Conservation (phyloP, 2,797 vertebrate species). For the Bradypodion pumilum region DNA sequence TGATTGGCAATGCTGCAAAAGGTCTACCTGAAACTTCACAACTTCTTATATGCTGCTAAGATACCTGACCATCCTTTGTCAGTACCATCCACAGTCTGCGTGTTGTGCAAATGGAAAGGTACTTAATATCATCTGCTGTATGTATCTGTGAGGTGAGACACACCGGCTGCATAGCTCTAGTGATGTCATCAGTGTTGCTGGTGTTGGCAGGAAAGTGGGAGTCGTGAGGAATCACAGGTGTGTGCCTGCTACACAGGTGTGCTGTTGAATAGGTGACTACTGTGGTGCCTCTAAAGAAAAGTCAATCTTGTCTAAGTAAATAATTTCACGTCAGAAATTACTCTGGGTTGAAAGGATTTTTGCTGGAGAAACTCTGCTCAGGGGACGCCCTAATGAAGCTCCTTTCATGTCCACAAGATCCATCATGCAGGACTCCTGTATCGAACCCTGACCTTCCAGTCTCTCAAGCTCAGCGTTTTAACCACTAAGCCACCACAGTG, state of each 20-base stretch:
- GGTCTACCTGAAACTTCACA: not conserved
- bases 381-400: no score
- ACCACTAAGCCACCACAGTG: no score
- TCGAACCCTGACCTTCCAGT: no score
- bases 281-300: not conserved
- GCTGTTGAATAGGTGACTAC: not conserved
- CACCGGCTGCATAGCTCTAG: not conserved
- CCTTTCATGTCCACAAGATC: no score
- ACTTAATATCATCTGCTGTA: not conserved
- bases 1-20: not conserved
- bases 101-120: not conserved
- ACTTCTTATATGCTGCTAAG: not conserved
- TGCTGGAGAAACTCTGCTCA: no score
- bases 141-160: not conserved
- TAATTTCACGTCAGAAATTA: no score
- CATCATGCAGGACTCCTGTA: no score
- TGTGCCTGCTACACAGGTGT: not conserved
- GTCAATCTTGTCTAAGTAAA: no score
- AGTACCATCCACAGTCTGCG: not conserved
- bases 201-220: not conserved
- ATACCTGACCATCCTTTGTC: not conserved
- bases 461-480: no score
- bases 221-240: not conserved
- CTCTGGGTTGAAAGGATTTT: no score
- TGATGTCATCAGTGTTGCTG: not conserved